Base-by-base conservation (phyloP, 2,888 invertebrate species). In the Sericinus montela region DNA sequence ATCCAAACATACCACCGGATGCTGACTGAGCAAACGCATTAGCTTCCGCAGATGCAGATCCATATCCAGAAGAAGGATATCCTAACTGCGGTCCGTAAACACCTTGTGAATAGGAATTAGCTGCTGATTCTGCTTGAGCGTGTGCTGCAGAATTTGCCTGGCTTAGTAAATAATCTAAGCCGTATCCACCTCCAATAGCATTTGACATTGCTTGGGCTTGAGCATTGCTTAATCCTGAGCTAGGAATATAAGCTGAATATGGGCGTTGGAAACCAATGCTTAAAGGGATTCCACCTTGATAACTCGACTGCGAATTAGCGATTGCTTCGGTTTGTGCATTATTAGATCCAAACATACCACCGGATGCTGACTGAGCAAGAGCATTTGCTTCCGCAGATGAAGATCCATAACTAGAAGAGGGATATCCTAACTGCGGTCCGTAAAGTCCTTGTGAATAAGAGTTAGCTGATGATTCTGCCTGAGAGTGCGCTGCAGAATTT, bases 141-240 rank as follows among this genome's bases (percentile, higher is more conserved):
- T 44, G 29, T 6, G 49, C 37, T 11, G 40, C 16, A n/a, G 49
- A 32, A 45, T 29, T 29, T 1, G 29, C 10, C 3, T 5, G 1
- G 10, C 29, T n/a, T n/a, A 10, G 30, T 6, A 16, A 32, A 11
- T 42, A 42, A 19, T 19, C 16, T 16, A 16, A 32, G 23, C 16
- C 51, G 23, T 37, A 49, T 19, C 19, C 19, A 19, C 19, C 3
- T 19, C 19, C 19, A 2, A 19, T 19, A 19, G 19, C 19, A 34
- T 50, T 48, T 6, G 59, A 58, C 11, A 40, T 35, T 0, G 47
- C 40, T n/a, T 51, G 51, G 9, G 55, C 54, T 14, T 59, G 48
- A 28, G 52, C 51, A 19, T 41, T 25, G 49, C 48, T 13, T 23
- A 19, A 1, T 44, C 39, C 42, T 19, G 40, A 15, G 19, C 43